A percentile compares a stretch with the other conserved stretches of the same genome.
Conservation (phyloP, 2,113 vertebrate species). For the Silurus glanis region DNA sequence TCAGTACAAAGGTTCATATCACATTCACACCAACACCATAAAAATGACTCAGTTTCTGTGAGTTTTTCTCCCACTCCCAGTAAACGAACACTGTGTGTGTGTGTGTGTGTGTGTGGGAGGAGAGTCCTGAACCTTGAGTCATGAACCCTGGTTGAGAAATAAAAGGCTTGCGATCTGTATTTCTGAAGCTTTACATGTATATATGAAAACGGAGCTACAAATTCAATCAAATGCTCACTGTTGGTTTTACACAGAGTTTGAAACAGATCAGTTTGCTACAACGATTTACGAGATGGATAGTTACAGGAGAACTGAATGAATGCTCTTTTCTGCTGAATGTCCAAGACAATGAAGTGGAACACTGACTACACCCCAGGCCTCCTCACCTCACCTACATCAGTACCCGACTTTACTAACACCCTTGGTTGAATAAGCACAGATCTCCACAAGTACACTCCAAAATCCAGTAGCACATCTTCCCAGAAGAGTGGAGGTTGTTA, state of each 20-base stretch:
- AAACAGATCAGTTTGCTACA: not conserved
- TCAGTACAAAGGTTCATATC: not conserved
- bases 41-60: constrained; percentile 14
- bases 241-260: not conserved
- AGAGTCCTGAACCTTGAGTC: constrained; percentile 38
- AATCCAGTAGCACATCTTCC: too few relatives aligned
- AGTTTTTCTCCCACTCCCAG: constrained; percentile 25
- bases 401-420: too few relatives aligned
- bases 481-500: too few relatives aligned
- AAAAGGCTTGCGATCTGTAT: constrained; percentile 7
- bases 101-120: constrained; percentile 17
- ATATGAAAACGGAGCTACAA: not conserved
- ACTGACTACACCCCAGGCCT: too few relatives aligned
- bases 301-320: not conserved
- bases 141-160: constrained; percentile 16
- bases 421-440: too few relatives aligned
- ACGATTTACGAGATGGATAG: not conserved
- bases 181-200: not conserved
- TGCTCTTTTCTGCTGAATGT: not conserved
- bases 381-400: too few relatives aligned
- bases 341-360: too few relatives aligned
- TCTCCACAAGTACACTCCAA: too few relatives aligned
- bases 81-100: not conserved
- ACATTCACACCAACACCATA: not conserved
- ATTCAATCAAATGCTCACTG: not conserved